phyloP scores from a whole-genome alignment of 2,113 vertebrate species.

The Sylvia atricapilla region DNA sequence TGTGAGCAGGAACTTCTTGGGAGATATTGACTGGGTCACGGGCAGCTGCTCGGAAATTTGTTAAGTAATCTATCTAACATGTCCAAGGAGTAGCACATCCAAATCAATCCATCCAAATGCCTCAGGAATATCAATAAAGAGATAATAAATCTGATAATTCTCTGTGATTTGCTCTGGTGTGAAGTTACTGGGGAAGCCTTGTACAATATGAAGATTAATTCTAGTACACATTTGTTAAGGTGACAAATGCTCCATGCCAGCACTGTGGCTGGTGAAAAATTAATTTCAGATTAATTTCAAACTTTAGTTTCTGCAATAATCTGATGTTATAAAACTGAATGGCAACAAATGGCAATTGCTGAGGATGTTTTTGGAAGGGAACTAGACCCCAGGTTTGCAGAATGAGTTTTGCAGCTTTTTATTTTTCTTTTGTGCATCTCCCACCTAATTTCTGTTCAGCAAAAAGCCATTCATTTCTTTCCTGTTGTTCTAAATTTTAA shows the following conservation, averaged over 20 bases:
- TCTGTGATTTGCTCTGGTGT: not conserved
- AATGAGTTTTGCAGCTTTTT: not conserved
- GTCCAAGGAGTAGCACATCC: not conserved
- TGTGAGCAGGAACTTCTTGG: conserved; percentile 44
- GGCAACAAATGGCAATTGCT: not conserved
- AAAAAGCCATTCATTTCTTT: not conserved
- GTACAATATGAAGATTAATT: conserved; percentile 28
- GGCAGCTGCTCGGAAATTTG: conserved; percentile 46
- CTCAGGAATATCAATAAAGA: conserved; percentile 42
- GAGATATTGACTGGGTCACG: conserved; percentile 8
- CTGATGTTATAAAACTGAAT: not conserved
- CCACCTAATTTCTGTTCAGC: not conserved
- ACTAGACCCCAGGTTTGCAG: not conserved
- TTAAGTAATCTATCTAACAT: conserved; percentile 41
- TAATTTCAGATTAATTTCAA: not conserved
- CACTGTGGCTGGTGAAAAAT: not conserved
- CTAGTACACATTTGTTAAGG: not conserved
- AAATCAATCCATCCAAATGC: conserved; percentile 40
- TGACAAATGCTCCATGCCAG: not conserved
- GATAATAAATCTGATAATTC: conserved; percentile 51
- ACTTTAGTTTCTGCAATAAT: conserved; percentile 18
- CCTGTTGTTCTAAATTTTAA: not conserved
- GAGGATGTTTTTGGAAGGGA: not conserved
- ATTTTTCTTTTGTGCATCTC: not conserved
- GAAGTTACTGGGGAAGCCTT: not conserved